Conservation (phyloP, 2,888 invertebrate species). For the Acleris literana region DNA sequence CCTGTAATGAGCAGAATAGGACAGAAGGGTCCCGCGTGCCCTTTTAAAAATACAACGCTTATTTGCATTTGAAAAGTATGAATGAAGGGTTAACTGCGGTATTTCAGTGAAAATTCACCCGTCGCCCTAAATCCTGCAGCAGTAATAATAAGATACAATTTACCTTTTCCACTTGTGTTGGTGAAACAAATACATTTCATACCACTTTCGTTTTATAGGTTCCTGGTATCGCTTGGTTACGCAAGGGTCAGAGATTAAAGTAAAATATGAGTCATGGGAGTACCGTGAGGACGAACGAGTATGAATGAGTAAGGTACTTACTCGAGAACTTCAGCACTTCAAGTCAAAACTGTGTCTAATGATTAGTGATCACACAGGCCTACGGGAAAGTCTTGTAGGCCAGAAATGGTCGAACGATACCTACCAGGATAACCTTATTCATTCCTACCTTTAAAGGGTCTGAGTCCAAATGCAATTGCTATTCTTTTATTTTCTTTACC, state of each 20-base stretch:
- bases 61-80: conserved; percentile 46
- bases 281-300: conserved; percentile 1
- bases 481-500: no score
- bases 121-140: conserved; percentile 25
- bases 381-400: no score
- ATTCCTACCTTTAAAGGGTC: no score
- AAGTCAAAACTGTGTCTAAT: not conserved
- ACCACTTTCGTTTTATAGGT: conserved; percentile 19
- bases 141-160: conserved; percentile 26
- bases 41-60: conserved; percentile 38
- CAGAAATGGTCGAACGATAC: no score
- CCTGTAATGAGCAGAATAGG: conserved; percentile 30
- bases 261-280: conserved; percentile 6
- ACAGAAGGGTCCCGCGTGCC: conserved; percentile 27
- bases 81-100: conserved; percentile 37
- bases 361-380: not conserved
- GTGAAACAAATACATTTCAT: conserved; percentile 19
- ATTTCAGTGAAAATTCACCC: conserved; percentile 32
- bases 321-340: not conserved
- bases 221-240: not conserved
- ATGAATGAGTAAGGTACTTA: conserved; percentile 1
- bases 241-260: conserved; percentile 11
- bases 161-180: conserved; percentile 21
- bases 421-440: no score
- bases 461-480: no score